Conservation (phyloP, 2,797 vertebrate genomes). For the Lacerta agilis region DNA sequence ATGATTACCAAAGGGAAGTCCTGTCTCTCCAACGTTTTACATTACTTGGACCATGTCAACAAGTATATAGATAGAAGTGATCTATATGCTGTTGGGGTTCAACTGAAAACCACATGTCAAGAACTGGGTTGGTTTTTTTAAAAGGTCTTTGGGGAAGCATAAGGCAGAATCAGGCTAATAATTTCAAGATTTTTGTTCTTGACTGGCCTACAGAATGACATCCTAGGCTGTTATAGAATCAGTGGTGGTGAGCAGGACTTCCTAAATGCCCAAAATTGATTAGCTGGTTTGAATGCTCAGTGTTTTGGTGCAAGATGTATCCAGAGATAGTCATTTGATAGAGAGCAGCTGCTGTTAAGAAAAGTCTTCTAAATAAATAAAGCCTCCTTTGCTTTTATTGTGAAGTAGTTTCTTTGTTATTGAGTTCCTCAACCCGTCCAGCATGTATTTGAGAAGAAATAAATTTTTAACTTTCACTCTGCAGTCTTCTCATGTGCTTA, state of each 20-base stretch:
- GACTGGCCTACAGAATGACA: background rate
- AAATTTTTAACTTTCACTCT: conserved; percentile 3
- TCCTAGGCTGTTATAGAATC: background rate
- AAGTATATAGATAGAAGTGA: background rate
- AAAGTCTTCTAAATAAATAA: conserved; percentile 17
- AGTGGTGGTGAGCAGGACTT: background rate
- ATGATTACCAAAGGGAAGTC: background rate
- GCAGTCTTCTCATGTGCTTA: background rate
- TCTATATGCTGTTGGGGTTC: background rate
- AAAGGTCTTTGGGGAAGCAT: background rate
- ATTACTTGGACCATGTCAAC: background rate
- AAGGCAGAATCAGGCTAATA: background rate
- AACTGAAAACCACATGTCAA: background rate
- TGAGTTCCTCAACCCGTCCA: background rate
- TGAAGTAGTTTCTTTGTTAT: conserved; percentile 10
- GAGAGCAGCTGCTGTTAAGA: background rate
- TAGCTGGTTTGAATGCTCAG: background rate
- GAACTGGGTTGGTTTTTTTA: background rate
- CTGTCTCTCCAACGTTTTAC: background rate
- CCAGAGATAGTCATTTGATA: background rate
- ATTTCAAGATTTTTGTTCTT: background rate
- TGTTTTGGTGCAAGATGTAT: background rate
- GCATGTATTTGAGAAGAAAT: background rate
- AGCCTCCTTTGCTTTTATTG: background rate
- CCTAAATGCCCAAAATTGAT: background rate